phyloP scores from a whole-genome alignment of 1,140 invertebrate species.

The Drosophila fuyamai region DNA sequence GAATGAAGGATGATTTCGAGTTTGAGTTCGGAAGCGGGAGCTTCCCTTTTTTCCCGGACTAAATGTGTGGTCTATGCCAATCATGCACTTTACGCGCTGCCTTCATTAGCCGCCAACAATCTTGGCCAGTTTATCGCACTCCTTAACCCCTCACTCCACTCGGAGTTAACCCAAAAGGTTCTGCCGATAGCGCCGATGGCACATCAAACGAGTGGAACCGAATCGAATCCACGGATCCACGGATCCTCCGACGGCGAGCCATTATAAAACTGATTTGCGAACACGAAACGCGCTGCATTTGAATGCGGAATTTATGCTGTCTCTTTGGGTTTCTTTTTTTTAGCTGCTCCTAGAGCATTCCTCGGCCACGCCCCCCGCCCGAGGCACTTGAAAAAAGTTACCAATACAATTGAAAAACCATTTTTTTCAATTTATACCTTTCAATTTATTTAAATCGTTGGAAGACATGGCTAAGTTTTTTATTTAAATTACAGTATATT shows the following conservation, averaged over 20 bases:
- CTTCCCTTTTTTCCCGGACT: slow-evolving; percentile 54
- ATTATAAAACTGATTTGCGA: slow-evolving; percentile 79
- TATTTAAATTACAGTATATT: too few relatives aligned
- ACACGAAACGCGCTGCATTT: slow-evolving; percentile 27
- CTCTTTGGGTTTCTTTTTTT: neutral
- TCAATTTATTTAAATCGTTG: too few relatives aligned
- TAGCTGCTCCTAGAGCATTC: slow-evolving; percentile 27
- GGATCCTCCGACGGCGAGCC: slow-evolving; percentile 15
- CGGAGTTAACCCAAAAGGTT: slow-evolving; percentile 17
- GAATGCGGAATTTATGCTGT: slow-evolving; percentile 68
- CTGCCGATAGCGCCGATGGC: slow-evolving; percentile 36
- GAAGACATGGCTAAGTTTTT: too few relatives aligned
- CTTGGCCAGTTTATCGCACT: slow-evolving; percentile 57
- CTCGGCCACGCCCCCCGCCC: slow-evolving; percentile 4
- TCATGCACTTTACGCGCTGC: slow-evolving; percentile 78
- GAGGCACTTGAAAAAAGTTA: slow-evolving; percentile 3
- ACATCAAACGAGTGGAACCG: slow-evolving; percentile 39
- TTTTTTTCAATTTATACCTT: too few relatives aligned
- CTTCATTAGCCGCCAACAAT: slow-evolving; percentile 69
- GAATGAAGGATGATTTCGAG: slow-evolving; percentile 26
- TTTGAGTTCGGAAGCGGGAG: slow-evolving; percentile 5
- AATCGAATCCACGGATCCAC: slow-evolving; percentile 8
- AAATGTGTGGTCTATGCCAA: slow-evolving; percentile 80
- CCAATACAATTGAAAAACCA: too few relatives aligned
- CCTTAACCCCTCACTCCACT: neutral